Conservation (phyloP, 2,113 vertebrate species). For the Poeciliopsis occidentalis region DNA sequence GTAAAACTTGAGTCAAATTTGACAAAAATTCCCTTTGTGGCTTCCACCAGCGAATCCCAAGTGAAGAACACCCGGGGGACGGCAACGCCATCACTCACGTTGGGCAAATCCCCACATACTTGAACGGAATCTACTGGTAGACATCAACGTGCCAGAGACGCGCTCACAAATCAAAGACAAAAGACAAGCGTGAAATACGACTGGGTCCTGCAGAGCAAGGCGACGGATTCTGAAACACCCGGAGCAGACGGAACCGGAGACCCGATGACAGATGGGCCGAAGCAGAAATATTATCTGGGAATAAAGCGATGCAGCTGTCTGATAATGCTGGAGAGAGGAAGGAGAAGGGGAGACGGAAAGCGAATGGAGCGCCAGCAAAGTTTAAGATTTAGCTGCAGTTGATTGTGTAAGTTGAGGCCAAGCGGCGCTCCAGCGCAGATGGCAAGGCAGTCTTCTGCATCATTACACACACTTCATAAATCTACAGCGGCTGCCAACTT, state of each 20-base stretch:
- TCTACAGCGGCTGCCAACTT: slow-evolving; percentile 7
- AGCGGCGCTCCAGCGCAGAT: slow-evolving; percentile 30
- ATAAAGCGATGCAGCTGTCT: slow-evolving; percentile 51
- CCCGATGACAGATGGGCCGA: slow-evolving; percentile 31
- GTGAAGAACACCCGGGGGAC: not conserved
- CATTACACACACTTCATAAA: not conserved
- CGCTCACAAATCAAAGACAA: slow-evolving; percentile 36
- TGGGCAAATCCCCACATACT: not conserved
- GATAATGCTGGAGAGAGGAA: slow-evolving; percentile 38
- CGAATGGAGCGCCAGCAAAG: not conserved
- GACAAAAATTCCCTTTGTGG: not conserved
- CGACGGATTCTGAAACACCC: not conserved
- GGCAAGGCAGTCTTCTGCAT: not conserved
- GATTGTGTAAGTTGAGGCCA: not conserved
- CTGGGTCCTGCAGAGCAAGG: not conserved
- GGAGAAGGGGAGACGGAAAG: slow-evolving; percentile 1
- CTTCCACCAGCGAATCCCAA: not conserved
- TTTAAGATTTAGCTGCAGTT: slow-evolving; percentile 29
- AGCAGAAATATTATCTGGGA: slow-evolving; percentile 28
- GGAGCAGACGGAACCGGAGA: not conserved
- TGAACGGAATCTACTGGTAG: slow-evolving; percentile 9
- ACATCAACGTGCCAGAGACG: not conserved
- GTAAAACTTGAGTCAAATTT: not conserved
- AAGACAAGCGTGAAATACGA: slow-evolving; percentile 25
- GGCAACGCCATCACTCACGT: not conserved